phyloP scores from a whole-genome alignment of 2,888 invertebrate genomes.

The Campopleginae sp. region DNA sequence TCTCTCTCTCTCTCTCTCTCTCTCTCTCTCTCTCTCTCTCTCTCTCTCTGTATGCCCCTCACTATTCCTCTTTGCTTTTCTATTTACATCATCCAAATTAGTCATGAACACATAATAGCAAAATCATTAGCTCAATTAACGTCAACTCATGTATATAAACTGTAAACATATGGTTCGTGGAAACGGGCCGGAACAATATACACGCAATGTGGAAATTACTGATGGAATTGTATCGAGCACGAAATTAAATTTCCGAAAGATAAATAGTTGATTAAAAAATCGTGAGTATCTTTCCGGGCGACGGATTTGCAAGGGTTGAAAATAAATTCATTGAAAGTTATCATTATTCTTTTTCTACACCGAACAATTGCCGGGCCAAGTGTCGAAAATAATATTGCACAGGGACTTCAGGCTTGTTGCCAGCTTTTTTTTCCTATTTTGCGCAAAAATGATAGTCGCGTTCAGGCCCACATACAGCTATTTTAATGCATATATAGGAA shows the following conservation, averaged over 20 bases:
- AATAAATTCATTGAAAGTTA: not conserved
- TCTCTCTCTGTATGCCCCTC: not conserved
- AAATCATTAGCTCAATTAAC: slow-evolving; percentile 21
- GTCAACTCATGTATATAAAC: not conserved
- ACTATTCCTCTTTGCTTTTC: not conserved
- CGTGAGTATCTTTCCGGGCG: not conserved
- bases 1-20: not conserved
- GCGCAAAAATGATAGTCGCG: slow-evolving; percentile 9
- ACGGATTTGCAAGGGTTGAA: not conserved
- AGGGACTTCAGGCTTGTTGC: not conserved
- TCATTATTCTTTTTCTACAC: not conserved
- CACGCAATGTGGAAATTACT: slow-evolving; percentile 12
- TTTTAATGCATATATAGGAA: slow-evolving; percentile 8
- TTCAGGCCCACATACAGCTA: slow-evolving; percentile 19
- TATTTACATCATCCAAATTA: slow-evolving; percentile 54
- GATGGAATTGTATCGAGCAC: not conserved
- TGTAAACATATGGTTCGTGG: not conserved
- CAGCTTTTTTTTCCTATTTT: not conserved
- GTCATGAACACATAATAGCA: slow-evolving; percentile 22
- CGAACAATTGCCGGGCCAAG: not conserved
- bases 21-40: not conserved
- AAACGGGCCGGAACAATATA: slow-evolving; percentile 8
- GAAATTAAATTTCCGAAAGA: slow-evolving; percentile 15
- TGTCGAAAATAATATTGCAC: slow-evolving; percentile 9
- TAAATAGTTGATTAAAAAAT: not conserved